A percentile compares a stretch with the other conserved stretches of the same genome.
Evolutionary conservation across 2,797 vertebrate species (phyloP).

Genomic region (Gymnopithys bicolor): DNA sequence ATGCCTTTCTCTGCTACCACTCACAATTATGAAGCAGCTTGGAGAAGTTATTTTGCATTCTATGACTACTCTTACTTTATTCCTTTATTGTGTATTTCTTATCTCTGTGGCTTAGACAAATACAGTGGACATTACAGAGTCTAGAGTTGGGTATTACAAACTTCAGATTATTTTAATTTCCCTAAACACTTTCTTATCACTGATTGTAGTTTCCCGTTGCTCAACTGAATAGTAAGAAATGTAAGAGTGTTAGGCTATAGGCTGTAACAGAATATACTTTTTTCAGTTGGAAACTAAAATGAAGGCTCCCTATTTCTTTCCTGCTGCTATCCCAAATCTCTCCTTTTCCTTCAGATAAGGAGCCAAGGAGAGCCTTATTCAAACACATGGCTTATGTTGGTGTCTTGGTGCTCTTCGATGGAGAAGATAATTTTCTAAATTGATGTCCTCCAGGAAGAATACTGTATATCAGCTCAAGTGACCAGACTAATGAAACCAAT

Average conservation of each 20-base stretch:
- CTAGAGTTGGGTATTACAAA: fast-evolving
- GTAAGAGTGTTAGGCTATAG: neutral
- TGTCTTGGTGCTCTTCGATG: neutral
- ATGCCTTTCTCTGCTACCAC: no score
- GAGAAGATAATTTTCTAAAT: neutral
- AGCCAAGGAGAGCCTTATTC: neutral
- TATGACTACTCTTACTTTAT: neutral
- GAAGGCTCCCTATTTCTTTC: neutral
- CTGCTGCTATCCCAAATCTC: neutral
- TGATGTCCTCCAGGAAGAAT: neutral
- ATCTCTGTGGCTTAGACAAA: neutral
- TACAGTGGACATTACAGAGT: neutral
- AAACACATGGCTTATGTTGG: neutral
- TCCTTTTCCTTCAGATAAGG: neutral
- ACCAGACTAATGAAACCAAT: neutral
- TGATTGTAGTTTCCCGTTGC: neutral
- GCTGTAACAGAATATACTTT: neutral
- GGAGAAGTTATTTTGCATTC: neutral
- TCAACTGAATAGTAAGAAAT: neutral
- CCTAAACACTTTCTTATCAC: neutral
- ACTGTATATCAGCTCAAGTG: neutral
- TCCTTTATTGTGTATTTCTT: neutral
- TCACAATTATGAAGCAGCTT: neutral
- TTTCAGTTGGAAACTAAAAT: neutral
- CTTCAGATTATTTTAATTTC: neutral